Base-by-base conservation (phyloP, 2,113 vertebrate species). In the Hyperopisus bebe region DNA sequence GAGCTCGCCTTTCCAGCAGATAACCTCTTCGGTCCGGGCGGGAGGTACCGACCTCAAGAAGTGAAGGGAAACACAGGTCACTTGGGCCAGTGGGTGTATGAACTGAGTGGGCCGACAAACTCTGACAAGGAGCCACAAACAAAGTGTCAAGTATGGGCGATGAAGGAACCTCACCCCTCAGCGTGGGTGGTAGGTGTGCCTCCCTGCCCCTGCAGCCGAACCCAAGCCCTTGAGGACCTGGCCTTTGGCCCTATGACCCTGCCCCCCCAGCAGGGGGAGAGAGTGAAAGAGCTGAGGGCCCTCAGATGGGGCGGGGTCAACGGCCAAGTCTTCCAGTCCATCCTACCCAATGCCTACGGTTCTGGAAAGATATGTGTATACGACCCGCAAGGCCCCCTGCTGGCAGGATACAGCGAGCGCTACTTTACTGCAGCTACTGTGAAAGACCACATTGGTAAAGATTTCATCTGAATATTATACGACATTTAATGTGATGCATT, bases 331-430 rank as follows among this genome's bases (percentile, higher is more conserved):
- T 96, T 96, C 88, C 90, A 90, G 90, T 96, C 96, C 19, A 31
- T 96, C 70, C 93, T 96, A 47, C 91, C 94, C 84, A 96, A 95
- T 91, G 92, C 47, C 35, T 87, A 93, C 2, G 93, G 92, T 3
- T 94, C 96, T n/a, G 96, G 93, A 85, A 96, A 95, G 89, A 95
- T 94, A 89, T 97, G 96, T 58, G 93, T 95, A 39, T 97, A 96
- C 62, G 95, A 96, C 58, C 92, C 90, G 0, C 94, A 96, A 0
- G 96, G 96, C 1, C 94, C 95, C 11, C 92, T 97, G 90, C 91
- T 95, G 92, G 93, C 92, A 3, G 96, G 96, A 42, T 95, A 94
- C 93, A 96, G 74, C 2, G 96, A 96, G 27, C 95, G 96, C 87
- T 96, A 95, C 94, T 95, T 95, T 91, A 92, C 91, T 0, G 70